phyloP scores from a whole-genome alignment of 2,888 invertebrate species.

The Caenorhabditis panamensis region DNA sequence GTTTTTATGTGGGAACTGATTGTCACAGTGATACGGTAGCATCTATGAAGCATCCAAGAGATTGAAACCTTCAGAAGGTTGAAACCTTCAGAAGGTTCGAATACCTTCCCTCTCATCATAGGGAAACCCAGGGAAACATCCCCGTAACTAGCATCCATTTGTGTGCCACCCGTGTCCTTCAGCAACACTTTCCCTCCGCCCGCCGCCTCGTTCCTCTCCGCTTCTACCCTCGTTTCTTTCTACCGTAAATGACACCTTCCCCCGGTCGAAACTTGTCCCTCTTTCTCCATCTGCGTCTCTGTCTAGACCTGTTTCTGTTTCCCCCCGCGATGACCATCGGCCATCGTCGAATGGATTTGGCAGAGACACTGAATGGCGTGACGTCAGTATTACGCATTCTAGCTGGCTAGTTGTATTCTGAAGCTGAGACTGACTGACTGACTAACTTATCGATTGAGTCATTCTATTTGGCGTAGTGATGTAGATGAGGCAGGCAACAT shows the following conservation, averaged over 20 bases:
- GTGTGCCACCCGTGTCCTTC: slow-evolving; percentile 16
- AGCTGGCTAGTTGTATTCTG: slow-evolving; percentile 22
- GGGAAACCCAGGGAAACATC: too few species aligned
- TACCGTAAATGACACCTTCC: slow-evolving; percentile 54
- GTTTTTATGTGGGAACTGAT: too few species aligned
- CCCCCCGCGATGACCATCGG: slow-evolving; percentile 32
- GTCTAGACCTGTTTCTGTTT: slow-evolving; percentile 41
- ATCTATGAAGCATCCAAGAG: too few species aligned
- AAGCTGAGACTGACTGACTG: too few species aligned
- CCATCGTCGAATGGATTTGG: slow-evolving; percentile 47
- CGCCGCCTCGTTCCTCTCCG: slow-evolving; percentile 19
- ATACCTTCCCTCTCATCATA: neutral
- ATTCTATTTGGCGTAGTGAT: neutral
- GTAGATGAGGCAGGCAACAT: neutral
- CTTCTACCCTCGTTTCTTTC: slow-evolving; percentile 3
- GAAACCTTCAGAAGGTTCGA: too few species aligned
- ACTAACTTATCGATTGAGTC: slow-evolving; percentile 22
- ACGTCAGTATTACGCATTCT: slow-evolving; percentile 52
- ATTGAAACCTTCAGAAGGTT: too few species aligned
- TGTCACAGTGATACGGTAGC: too few species aligned
- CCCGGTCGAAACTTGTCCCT: slow-evolving; percentile 49
- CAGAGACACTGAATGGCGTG: slow-evolving; percentile 27
- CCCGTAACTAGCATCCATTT: slow-evolving; percentile 9
- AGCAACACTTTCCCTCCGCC: slow-evolving; percentile 1
- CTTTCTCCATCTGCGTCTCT: slow-evolving; percentile 38